Conservation (phyloP, 2,113 vertebrate genomes). For the Smithornis capensis region DNA sequence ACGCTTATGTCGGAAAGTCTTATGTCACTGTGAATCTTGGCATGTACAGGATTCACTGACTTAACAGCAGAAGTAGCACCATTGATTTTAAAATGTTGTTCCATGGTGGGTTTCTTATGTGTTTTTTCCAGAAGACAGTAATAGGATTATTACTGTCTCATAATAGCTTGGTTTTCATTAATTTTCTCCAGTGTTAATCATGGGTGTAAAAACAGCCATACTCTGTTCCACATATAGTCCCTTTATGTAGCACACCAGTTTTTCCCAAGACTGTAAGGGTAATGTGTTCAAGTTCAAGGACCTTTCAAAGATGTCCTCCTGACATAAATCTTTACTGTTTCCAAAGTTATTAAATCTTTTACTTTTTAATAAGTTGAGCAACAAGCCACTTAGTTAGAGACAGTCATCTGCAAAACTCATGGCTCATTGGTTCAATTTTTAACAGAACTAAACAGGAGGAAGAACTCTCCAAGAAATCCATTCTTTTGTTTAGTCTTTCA, state of each 20-base stretch:
- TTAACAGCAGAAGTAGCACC: slow-evolving; percentile 49
- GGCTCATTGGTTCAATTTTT: neutral
- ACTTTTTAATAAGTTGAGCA: neutral
- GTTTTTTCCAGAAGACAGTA: slow-evolving; percentile 54
- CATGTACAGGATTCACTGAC: slow-evolving; percentile 8
- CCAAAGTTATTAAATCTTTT: neutral
- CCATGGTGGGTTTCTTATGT: neutral
- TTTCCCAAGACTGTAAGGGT: neutral
- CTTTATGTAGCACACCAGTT: neutral
- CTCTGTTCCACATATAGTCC: neutral
- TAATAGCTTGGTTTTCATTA: slow-evolving; percentile 39
- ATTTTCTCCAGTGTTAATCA: neutral
- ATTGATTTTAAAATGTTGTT: slow-evolving; percentile 46
- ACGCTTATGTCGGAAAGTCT: slow-evolving; percentile 68
- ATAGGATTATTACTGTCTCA: slow-evolving; percentile 20
- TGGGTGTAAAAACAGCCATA: slow-evolving; percentile 4
- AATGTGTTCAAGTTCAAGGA: neutral
- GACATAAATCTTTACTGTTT: neutral
- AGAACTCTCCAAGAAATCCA: neutral
- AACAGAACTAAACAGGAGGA: neutral
- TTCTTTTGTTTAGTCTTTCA: neutral
- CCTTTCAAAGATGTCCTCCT: neutral
- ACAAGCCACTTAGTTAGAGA: neutral
- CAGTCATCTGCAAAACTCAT: neutral
- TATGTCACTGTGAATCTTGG: slow-evolving; percentile 70